phyloP scores from a whole-genome alignment of 2,888 invertebrate genomes.

The Lapara coniferarum region DNA sequence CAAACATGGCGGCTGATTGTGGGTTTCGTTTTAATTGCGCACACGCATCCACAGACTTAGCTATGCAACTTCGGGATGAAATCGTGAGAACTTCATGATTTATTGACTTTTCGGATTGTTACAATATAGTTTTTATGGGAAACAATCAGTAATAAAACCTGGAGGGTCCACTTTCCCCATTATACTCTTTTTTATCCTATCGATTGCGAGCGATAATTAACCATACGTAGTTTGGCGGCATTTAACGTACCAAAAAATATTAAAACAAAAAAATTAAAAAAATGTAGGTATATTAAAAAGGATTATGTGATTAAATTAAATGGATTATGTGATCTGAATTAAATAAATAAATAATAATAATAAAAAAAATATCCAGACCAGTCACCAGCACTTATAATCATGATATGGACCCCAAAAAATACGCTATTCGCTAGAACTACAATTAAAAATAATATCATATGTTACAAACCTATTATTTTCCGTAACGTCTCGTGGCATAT shows the following conservation, averaged over 20 bases:
- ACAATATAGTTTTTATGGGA: constrained; percentile 18
- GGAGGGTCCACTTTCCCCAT: constrained; percentile 2
- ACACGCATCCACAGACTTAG: constrained; percentile 77
- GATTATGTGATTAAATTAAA: no score
- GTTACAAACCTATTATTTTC: neutral
- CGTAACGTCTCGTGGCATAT: neutral
- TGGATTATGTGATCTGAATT: no score
- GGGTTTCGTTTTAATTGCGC: constrained; percentile 83
- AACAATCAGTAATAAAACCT: neutral
- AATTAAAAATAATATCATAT: neutral
- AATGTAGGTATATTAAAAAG: no score
- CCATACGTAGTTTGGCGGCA: no score
- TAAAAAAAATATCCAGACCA: no score
- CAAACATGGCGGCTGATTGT: constrained; percentile 84
- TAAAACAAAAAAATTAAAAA: no score
- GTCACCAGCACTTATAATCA: neutral
- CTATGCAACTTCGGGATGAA: constrained; percentile 47
- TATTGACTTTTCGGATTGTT: constrained; percentile 61
- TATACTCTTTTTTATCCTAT: neutral
- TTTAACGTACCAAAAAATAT: no score
- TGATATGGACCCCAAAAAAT: neutral
- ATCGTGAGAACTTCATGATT: constrained; percentile 76
- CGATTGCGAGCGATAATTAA: no score
- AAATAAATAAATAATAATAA: no score
- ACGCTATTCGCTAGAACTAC: neutral